A percentile compares a stretch with the other conserved stretches of the same genome.
Evolutionary conservation across 2,113 vertebrate species (phyloP).

Genomic region (Syngnathus typhle): DNA sequence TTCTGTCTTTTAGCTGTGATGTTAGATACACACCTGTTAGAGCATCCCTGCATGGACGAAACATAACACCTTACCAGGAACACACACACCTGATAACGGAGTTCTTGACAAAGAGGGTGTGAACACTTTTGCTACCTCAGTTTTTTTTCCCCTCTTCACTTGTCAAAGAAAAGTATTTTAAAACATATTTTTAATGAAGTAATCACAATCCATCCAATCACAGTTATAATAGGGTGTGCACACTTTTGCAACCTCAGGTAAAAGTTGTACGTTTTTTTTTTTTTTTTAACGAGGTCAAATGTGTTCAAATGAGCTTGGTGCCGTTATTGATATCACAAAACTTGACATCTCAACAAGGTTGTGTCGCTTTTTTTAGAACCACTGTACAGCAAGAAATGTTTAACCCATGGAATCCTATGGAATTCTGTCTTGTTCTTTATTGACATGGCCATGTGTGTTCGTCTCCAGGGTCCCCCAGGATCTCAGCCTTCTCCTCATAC

Average conservation of each 20-base stretch:
- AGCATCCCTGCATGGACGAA: slow-evolving; percentile 10
- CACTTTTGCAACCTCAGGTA: no score
- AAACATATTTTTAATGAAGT: no score
- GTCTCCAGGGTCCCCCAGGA: slow-evolving; percentile 72
- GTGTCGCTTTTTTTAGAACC: background rate
- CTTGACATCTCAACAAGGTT: background rate
- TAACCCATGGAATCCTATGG: background rate
- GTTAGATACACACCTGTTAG: slow-evolving; percentile 38
- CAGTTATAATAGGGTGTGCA: no score
- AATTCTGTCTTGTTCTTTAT: background rate
- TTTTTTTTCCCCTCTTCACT: no score
- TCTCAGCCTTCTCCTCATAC: slow-evolving; percentile 80
- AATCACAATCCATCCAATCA: no score
- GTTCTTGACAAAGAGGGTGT: slow-evolving; percentile 20
- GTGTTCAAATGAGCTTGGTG: background rate
- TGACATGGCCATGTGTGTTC: slow-evolving; percentile 40
- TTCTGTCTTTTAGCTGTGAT: slow-evolving; percentile 23
- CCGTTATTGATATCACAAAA: background rate
- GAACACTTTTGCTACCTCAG: no score
- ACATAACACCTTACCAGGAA: slow-evolving; percentile 21
- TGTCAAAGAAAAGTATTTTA: no score
- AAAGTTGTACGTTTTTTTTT: no score
- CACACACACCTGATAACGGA: slow-evolving; percentile 41
- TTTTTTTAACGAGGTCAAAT: background rate
- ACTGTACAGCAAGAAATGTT: background rate